Evolutionary conservation across 2,113 vertebrate species (phyloP), one percentile per base, ranked within the genome.

Genomic region (Orthochromis malagaraziensis): DNA sequence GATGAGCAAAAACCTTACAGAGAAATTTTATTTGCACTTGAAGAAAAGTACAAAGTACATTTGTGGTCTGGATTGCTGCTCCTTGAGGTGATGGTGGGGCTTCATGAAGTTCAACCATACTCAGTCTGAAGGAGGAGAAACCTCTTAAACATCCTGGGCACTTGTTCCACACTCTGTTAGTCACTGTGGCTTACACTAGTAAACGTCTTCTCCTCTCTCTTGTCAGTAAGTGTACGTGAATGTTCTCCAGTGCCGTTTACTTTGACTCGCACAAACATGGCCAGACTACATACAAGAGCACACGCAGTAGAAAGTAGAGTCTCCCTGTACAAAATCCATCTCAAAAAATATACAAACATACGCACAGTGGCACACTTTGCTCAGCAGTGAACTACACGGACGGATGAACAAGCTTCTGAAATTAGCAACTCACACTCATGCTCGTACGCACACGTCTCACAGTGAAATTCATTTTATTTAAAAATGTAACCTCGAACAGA

Each of bases 241-340:
- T 68, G 53, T 68, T 47, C 35, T 60, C 70, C 83, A 40, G 68
- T 80, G 84, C 82, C 29, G 19, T 73, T 82, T 79, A 85, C 89
- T 90, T 80, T 82, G 86, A 90, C 55, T 85, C 53, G 83, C 90
- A 93, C 87, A 82, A 88, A 91, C 84, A 14, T 79, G 84, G 85
- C 83, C 35, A 17, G 83, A 89, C 90, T 86, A 91, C 92, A 38
- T 81, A 90, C 83, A 90, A 90, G 88, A 85, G 87, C 88, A 80
- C 92, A 85, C 73, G n/a, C 45, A 90, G 90, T 93, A 92, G 91
- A 95, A 94, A 94, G 60, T 38, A 68, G 89, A 85, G 40, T 84
- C 92, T 88, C 75, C 87, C 89, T 94, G 92, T 96, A 96, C 96
- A 96, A 96, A 96, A 96, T 93, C 90, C 90, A 92, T 91, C 88